Conservation (phyloP, 2,888 invertebrate species). For the Pandemis corylana region DNA sequence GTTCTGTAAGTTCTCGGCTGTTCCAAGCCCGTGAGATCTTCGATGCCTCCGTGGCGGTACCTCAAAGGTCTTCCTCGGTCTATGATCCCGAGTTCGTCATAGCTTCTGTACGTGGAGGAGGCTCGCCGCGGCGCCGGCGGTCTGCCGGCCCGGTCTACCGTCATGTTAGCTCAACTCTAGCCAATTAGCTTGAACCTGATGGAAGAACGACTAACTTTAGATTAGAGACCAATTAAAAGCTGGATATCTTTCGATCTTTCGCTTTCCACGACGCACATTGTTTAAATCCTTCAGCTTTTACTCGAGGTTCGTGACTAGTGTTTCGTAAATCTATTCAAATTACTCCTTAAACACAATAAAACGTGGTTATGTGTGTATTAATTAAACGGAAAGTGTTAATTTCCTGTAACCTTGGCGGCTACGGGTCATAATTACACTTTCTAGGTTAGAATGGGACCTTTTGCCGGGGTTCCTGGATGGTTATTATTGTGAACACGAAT, state of each 20-base stretch:
- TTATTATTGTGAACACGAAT: conserved; percentile 29
- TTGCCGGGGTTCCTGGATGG: conserved; percentile 9
- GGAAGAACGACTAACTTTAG: conserved; percentile 63
- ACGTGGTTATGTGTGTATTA: conserved; percentile 37
- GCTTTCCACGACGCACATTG: conserved; percentile 56
- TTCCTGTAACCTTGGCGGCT: conserved; percentile 37
- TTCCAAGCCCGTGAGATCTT: conserved; percentile 75
- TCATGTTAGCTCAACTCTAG: conserved; percentile 66
- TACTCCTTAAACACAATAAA: conserved; percentile 30
- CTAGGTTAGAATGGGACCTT: conserved; percentile 16
- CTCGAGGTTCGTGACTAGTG: conserved; percentile 15
- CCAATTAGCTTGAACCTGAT: conserved; percentile 67
- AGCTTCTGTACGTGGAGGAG: conserved; percentile 79
- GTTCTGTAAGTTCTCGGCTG: conserved; percentile 61
- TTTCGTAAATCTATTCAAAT: conserved; percentile 31
- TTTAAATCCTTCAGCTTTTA: conserved; percentile 25
- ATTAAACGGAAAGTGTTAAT: conserved; percentile 41
- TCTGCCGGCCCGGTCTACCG: conserved; percentile 75
- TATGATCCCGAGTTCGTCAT: conserved; percentile 75
- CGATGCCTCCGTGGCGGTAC: conserved; percentile 74
- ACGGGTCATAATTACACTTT: conserved; percentile 30
- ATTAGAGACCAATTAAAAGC: conserved; percentile 4
- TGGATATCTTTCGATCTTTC: conserved; percentile 56
- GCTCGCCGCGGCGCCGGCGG: conserved; percentile 76
- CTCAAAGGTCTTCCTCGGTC: conserved; percentile 72